Evolutionary conservation across 2,888 invertebrate species (phyloP), one percentile per base, ranked within the genome.

Genomic region (Plemyria rubiginata): DNA sequence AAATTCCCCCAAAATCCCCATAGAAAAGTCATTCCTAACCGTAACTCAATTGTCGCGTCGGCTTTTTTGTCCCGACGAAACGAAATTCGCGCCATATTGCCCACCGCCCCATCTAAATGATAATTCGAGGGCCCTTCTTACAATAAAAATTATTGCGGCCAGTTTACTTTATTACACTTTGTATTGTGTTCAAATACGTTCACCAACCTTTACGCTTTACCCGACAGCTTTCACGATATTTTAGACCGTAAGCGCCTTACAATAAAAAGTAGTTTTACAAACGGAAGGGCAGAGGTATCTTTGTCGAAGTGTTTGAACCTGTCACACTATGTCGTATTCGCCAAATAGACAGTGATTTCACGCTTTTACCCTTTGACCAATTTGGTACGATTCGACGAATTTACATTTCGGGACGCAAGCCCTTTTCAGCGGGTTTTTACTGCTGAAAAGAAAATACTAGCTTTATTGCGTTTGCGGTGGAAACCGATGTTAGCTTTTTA

Each of bases 81-180:
- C 67, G 74, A 73, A 84, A 89, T 87, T 85, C 84, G 79, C 86
- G 88, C 89, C 89, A 88, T 89, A 91, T 89, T 91, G 90, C 82
- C 73, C 71, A 73, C 82, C 87, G 79, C 87, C 90, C 91, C 87
- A 92, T 92, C 90, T 92, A 91, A 92, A 92, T 92, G 91, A 92
- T 92, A 92, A 92, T 92, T 87, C 87, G 82, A 80, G 85, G 84
- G 83, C 82, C 85, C 88, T 85, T 79, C 86, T 89, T 88, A 90
- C 90, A 90, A 92, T 92, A 90, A 90, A 92, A 92, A 92, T 90
- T 91, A 92, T 92, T 90, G 90, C 82, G 88, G 83, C 82, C 87
- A 85, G 90, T 92, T 92, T 91, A 91, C 90, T 91, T 92, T 91
- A 92, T 92, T 92, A 89, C 90, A 85, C 78, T 88, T 88, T 83